Conservation (phyloP, 1,140 invertebrate species). For the Aricia agestis region DNA sequence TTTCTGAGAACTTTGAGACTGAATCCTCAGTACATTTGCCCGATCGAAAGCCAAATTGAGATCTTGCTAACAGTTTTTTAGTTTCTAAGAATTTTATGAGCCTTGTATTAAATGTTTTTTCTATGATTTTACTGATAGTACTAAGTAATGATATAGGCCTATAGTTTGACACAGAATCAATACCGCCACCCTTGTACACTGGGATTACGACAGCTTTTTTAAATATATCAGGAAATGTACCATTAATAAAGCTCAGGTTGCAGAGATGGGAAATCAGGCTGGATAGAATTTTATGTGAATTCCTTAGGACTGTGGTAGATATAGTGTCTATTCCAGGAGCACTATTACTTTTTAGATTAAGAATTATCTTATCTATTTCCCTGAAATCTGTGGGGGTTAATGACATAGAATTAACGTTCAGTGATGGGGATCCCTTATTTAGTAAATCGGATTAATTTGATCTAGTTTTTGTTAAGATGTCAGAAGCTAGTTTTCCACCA, state of each 20-base stretch:
- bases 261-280: not conserved
- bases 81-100: not conserved
- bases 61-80: not conserved
- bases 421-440: too few relatives aligned
- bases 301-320: not conserved
- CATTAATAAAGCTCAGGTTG: not conserved
- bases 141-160: not conserved
- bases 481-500: too few relatives aligned
- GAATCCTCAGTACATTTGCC: not conserved
- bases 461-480: too few relatives aligned
- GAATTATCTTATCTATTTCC: too few relatives aligned
- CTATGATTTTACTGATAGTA: not conserved
- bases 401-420: too few relatives aligned
- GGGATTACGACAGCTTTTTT: not conserved
- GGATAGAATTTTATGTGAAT: not conserved
- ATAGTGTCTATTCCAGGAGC: not conserved
- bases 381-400: too few relatives aligned
- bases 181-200: not conserved
- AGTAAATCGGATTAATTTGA: too few relatives aligned
- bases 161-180: not conserved
- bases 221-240: not conserved
- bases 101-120: not conserved
- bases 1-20: not conserved
- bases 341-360: too few relatives aligned
- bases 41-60: not conserved